Conservation (phyloP, 2,888 invertebrate genomes). For the Dromius quadrimaculatus region DNA sequence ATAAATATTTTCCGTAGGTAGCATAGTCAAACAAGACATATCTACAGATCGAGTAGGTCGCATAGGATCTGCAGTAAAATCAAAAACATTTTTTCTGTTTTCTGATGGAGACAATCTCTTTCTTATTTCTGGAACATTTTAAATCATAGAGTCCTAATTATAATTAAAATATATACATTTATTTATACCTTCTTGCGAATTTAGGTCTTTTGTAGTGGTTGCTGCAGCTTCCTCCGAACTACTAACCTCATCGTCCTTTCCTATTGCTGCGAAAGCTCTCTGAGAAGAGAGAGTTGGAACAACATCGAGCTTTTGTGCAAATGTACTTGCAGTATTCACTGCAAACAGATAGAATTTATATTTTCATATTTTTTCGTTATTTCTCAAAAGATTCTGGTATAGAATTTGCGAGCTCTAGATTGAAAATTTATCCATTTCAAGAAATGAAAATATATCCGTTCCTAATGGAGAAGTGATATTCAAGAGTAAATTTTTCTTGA, state of each 20-base stretch:
- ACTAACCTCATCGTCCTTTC: constrained; percentile 81
- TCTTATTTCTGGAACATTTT: constrained; percentile 27
- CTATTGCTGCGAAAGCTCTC: constrained; percentile 59
- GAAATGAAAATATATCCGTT: no score
- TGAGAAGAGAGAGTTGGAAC: constrained; percentile 10
- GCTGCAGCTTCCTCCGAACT: constrained; percentile 78
- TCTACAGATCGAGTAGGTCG: constrained; percentile 60
- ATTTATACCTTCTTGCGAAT: constrained; percentile 56
- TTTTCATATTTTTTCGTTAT: not conserved
- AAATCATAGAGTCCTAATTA: not conserved
- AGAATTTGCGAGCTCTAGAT: no score
- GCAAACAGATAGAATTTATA: not conserved
- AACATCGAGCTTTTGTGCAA: constrained; percentile 44
- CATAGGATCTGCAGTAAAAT: constrained; percentile 55
- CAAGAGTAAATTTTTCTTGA: no score
- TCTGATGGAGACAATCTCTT: constrained; percentile 53
- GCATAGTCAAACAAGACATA: constrained; percentile 67
- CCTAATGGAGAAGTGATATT: no score
- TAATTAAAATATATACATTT: not conserved
- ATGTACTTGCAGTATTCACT: constrained; percentile 43
- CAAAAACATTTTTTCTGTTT: constrained; percentile 31
- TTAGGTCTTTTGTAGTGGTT: constrained; percentile 50
- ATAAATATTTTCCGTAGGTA: constrained; percentile 73
- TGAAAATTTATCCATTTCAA: no score
- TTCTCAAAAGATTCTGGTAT: no score